Percentiles rank a stretch among this genome's conserved stretches.
Conservation (phyloP, 1,140 invertebrate genomes). For the Pomacea maculata region DNA sequence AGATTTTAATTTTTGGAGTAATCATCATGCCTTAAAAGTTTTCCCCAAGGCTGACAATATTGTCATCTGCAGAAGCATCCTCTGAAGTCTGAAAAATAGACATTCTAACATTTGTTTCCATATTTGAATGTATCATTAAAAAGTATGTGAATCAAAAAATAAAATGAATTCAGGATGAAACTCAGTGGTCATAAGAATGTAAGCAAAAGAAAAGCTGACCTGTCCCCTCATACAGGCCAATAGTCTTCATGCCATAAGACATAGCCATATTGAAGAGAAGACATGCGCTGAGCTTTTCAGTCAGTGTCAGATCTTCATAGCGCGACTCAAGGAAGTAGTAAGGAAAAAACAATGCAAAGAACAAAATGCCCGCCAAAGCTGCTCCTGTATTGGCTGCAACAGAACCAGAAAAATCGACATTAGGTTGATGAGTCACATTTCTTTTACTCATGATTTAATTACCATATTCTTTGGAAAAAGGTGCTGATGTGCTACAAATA, state of each 20-base stretch:
- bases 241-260: conserved; percentile 60
- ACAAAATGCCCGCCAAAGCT: conserved; percentile 56
- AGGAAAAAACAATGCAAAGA: conserved; percentile 59
- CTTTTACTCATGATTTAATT: too few species aligned
- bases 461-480: neutral
- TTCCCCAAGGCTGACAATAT: too few species aligned
- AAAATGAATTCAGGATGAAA: too few species aligned
- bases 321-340: conserved; percentile 71
- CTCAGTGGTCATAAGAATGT: too few species aligned
- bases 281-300: conserved; percentile 47
- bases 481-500: neutral
- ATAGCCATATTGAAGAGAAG: conserved; percentile 59
- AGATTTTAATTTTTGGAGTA: too few species aligned
- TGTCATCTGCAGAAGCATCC: too few species aligned
- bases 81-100: too few species aligned
- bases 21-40: too few species aligned
- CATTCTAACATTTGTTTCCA: too few species aligned
- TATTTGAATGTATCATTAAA: too few species aligned
- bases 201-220: conserved; percentile 50
- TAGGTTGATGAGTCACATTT: too few species aligned
- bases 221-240: conserved; percentile 61
- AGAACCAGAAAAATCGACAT: conserved; percentile 1
- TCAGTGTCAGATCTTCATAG: conserved; percentile 66
- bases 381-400: conserved; percentile 58
- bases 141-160: too few species aligned